A percentile compares a stretch with the other conserved stretches of the same genome.
phyloP scores from a whole-genome alignment of 2,888 invertebrate genomes.

The Campoplex nolae region DNA sequence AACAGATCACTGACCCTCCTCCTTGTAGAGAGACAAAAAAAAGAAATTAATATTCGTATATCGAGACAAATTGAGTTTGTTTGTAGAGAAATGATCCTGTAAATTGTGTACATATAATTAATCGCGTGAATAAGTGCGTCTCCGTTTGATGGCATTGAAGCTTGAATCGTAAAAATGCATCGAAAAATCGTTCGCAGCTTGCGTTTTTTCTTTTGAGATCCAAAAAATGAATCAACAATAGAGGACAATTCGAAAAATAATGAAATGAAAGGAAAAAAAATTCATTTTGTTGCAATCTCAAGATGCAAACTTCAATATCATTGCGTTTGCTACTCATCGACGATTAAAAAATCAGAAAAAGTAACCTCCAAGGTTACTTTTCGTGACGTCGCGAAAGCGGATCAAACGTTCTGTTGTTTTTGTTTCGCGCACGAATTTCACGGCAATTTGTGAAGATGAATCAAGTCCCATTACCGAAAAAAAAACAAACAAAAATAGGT shows the following conservation, averaged over 20 bases:
- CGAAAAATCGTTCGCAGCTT: neutral
- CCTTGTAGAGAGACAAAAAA: neutral
- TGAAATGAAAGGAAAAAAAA: neutral
- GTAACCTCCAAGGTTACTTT: conserved; percentile 19
- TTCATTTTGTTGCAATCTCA: neutral
- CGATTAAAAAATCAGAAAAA: conserved; percentile 23
- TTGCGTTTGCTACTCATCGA: conserved; percentile 55
- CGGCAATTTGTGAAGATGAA: conserved; percentile 40
- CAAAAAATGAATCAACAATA: neutral
- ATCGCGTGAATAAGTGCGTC: conserved; percentile 46
- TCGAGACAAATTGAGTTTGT: conserved; percentile 4
- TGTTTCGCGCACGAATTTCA: conserved; percentile 41
- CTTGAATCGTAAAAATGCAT: neutral
- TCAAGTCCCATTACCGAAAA: conserved; percentile 38
- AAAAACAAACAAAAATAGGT: conserved; percentile 8
- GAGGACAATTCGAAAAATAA: neutral
- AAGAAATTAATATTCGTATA: neutral
- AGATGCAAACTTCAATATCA: neutral
- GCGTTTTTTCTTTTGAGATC: neutral
- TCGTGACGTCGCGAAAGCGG: conserved; percentile 39
- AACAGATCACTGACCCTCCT: neutral
- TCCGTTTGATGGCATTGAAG: neutral
- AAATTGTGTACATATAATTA: conserved; percentile 73
- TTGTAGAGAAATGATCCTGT: conserved; percentile 66
- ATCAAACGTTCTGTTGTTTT: conserved; percentile 46